Conservation (phyloP, 2,113 vertebrate genomes). For the Lethenteron reissneri region DNA sequence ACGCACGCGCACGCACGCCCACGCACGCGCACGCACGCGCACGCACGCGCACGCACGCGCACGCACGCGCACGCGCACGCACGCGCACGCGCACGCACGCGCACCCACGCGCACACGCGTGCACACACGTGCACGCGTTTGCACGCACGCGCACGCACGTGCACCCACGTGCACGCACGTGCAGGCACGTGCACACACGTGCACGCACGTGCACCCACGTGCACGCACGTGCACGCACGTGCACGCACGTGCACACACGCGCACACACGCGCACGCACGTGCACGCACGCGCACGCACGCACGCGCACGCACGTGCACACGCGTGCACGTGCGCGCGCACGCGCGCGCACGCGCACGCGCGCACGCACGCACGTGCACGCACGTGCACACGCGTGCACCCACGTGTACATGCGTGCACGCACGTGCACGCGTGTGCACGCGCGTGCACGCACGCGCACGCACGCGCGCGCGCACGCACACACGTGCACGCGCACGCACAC, state of each 20-base stretch:
- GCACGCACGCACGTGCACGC: not conserved
- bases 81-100: not conserved
- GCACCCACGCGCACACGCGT: not conserved
- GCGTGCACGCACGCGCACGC: not conserved
- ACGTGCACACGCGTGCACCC: not conserved
- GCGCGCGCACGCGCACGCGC: not conserved
- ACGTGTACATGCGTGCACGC: no score
- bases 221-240: not conserved
- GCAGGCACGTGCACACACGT: not conserved
- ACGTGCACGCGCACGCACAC: not conserved
- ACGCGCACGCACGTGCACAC: not conserved
- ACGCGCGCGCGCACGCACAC: not conserved
- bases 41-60: constrained; percentile 3
- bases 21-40: not conserved
- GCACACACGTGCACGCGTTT: not conserved
- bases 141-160: constrained; percentile 1
- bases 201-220: not conserved
- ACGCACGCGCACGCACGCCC: not conserved
- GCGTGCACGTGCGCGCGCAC: not conserved
- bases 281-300: constrained; percentile 1
- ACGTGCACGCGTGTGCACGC: not conserved
- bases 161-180: not conserved
- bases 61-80: constrained; percentile 1
- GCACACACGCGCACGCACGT: not conserved
- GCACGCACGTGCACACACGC: not conserved